Percentiles rank a stretch among this genome's conserved stretches.
These are phyloP conservation scores for Slavum lentiscoides DNA, from an alignment of 2,888 invertebrate genomes.

Conservation along the genomic window DNA sequence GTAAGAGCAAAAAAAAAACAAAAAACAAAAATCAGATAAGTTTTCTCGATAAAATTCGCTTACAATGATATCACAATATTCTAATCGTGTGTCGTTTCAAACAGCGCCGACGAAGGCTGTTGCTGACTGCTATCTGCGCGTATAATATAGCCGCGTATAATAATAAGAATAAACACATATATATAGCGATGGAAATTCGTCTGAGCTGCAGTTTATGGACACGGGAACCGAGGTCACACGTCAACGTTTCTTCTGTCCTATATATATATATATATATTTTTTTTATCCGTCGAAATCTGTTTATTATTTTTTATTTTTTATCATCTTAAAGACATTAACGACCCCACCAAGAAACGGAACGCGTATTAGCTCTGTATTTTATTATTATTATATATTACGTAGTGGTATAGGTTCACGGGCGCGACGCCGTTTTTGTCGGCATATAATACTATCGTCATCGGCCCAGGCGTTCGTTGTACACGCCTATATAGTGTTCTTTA, in stretches of 20 bases:
- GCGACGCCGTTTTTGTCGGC: background rate
- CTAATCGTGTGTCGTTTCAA: background rate
- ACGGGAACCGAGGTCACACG: constrained; percentile 16
- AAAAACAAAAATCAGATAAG: background rate
- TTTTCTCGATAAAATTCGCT: background rate
- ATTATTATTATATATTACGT: background rate
- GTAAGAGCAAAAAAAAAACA: background rate
- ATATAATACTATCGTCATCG: background rate
- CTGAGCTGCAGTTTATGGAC: constrained; percentile 13
- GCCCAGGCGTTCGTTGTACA: background rate
- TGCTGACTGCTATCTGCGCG: background rate
- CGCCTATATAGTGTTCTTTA: background rate
- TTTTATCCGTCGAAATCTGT: background rate
- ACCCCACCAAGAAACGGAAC: background rate
- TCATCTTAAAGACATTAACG: constrained; percentile 13
- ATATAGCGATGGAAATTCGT: background rate
- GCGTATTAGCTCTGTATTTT: background rate
- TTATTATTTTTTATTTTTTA: background rate
- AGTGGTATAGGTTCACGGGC: no score
- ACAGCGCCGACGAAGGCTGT: constrained; percentile 11
- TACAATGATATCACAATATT: background rate
- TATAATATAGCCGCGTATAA: no score
- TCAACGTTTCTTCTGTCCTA: background rate
- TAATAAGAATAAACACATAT: no score
- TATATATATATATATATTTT: no score